These are phyloP conservation scores for Drosophila mercatorum DNA, from an alignment of 2,888 invertebrate genomes.

Conservation along the genomic window DNA sequence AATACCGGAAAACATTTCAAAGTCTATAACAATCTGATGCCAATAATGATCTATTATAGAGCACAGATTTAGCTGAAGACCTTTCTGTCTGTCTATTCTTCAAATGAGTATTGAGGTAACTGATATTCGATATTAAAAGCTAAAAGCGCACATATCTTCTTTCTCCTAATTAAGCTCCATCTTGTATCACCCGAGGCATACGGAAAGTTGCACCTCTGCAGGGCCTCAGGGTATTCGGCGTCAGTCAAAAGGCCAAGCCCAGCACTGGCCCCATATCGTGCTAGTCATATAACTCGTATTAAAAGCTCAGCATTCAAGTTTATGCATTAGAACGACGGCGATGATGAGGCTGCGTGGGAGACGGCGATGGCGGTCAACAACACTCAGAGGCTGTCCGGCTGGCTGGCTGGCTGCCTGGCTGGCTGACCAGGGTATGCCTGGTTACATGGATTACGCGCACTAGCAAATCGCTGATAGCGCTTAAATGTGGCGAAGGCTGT, in stretches of 20 bases:
- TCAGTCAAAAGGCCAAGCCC: neutral
- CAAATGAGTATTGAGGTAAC: too few species aligned
- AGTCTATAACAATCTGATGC: neutral
- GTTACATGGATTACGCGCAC: conserved; percentile 10
- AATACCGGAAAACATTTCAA: neutral
- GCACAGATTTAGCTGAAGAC: too few species aligned
- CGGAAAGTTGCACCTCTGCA: neutral
- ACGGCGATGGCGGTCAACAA: conserved; percentile 16
- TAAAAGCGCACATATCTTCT: too few species aligned
- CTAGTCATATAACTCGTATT: neutral
- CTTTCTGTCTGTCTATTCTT: too few species aligned
- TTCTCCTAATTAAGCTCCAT: too few species aligned
- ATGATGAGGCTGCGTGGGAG: neutral
- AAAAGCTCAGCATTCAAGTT: conserved; percentile 32
- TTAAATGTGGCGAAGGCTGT: neutral
- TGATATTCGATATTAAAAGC: too few species aligned
- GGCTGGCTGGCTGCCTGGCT: neutral
- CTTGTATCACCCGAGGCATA: neutral
- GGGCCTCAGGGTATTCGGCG: neutral
- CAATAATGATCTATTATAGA: too few species aligned
- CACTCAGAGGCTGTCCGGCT: neutral
- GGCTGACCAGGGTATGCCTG: conserved; percentile 2
- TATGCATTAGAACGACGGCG: conserved; percentile 23
- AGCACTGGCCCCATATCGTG: neutral
- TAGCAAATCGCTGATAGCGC: conserved; percentile 15